Percentiles rank a stretch among this genome's conserved stretches.
Conservation (phyloP, 2,888 invertebrate genomes). For the Macroteleia sp. region DNA sequence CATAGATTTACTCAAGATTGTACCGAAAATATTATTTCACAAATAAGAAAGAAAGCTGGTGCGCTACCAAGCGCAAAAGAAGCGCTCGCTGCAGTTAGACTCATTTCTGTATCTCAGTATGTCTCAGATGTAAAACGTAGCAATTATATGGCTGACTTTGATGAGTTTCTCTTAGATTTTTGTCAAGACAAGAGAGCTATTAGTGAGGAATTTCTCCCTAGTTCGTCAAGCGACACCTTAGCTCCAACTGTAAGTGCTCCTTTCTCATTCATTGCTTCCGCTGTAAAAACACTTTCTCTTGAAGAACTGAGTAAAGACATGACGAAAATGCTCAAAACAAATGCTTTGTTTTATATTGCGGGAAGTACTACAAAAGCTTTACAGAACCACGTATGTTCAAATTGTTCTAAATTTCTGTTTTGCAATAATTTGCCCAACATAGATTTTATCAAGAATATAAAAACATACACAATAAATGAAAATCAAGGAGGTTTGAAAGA, state of each 20-base stretch:
- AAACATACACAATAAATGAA: neutral
- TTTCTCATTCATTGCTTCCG: neutral
- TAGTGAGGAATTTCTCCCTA: neutral
- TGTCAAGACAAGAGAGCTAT: neutral
- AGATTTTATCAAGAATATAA: neutral
- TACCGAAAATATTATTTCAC: constrained; percentile 15
- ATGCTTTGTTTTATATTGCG: constrained; percentile 8
- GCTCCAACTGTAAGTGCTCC: too few species aligned
- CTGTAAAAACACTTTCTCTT: neutral
- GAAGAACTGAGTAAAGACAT: neutral
- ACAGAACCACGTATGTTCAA: neutral
- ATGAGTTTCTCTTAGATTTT: constrained; percentile 19
- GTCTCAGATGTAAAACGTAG: constrained; percentile 5
- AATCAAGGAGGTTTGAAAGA: constrained; percentile 25
- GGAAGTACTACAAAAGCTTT: constrained; percentile 5
- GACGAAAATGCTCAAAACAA: constrained; percentile 2
- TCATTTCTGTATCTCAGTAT: constrained; percentile 5
- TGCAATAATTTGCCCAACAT: neutral
- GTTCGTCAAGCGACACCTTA: too few species aligned
- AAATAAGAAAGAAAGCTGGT: constrained; percentile 6
- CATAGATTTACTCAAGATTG: constrained; percentile 24
- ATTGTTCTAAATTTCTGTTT: constrained; percentile 5
- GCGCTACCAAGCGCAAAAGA: constrained; percentile 1
- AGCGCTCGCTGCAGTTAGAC: neutral
- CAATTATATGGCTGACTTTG: constrained; percentile 8